Evolutionary conservation across 92 coral and sea anemone species (phyloP), one percentile per base, ranked within the genome.

Genomic region (Epizoanthus illoricatus): DNA sequence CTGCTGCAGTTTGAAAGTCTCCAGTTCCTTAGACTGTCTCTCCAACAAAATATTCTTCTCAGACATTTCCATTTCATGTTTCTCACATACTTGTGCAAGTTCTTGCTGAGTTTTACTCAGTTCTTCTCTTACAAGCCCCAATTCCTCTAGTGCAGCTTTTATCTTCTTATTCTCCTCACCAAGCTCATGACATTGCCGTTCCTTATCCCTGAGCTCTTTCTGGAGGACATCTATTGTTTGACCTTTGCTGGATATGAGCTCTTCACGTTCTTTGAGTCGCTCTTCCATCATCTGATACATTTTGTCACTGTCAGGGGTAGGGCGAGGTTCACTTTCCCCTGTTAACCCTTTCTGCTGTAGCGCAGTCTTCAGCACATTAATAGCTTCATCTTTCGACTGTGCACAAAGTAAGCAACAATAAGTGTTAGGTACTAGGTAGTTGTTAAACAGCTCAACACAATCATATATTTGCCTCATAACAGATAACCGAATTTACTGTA

Each of bases 311-410:
- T 94, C 98, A 59, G 92, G 81, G 70, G 98, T 56, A 58, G 90
- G 62, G 9, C 79, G 86, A 45, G 73, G 49, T 0, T 81, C 87
- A 60, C 83, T 84, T 61, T 95, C 98, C 45, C 90, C 85, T 56
- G 90, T 83, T 80, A 97, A 88, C 86, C 93, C 94, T 71, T 88
- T 86, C 68, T 97, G 98, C 63, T 97, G 99, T 9, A 97, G 82
- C 59, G 99, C 92, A 73, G 92, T 86, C 76, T 94, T 93, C 64
- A 97, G 69, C 21, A 97, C 99, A 58, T 74, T 94, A 70, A 97
- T 91, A 18, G 98, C 99, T 85, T 97, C 99, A 78, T 97, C 99
- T 76, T 97, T 97, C 13, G 99, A 96, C 99, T 97, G 74, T 41
- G 74, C 28, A 80, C 4, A 76, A 60, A 20, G 74, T 55, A 75